Evolutionary conservation across 2,113 vertebrate genomes (phyloP), one percentile per base, ranked within the genome.

Genomic region (Lagopus muta): DNA sequence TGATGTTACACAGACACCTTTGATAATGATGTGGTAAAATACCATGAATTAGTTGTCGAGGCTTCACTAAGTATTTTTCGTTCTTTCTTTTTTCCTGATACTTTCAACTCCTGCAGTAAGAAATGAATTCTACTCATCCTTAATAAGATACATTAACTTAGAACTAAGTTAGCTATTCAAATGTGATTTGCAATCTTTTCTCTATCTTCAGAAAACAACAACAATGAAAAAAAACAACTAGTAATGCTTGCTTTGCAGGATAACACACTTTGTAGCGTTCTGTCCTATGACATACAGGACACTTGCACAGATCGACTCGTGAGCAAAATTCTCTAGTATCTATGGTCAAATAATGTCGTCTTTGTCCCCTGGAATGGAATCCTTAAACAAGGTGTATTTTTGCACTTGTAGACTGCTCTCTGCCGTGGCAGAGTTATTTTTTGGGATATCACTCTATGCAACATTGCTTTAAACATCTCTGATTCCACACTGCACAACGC

Each of bases 41-140:
- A 58, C 18, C 18, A 7, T 18, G 54, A 94, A 61, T 91, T 83
- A 91, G 43, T 43, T 61, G 83, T 32, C 28, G 61, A 83, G 30
- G 48, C 36, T 76, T 82, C 79, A 75, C 19, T 76, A 76, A 78
- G 48, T 72, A 76, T 48, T 47, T 10, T 69, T 62, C 83, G 43
- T 55, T 92, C 10, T 22, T 57, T 57, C 12, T 40, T 64, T 67
- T 42, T 6, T 6, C 21, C 47, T 62, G 21, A 11, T 81, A 48
- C 65, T 55, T 81, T 84, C 61, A 82, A 32, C 30, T 82, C 94
- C 36, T 95, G 86, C 12, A 1, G 64, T 57, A 73, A 66, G 57
- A 69, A 96, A 86, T 93, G 38, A 66, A 67, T 90, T 89, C 70
- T 17, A 25, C 83, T 95, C 45, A 21, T 72, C 43, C n/a, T 94